Percentiles rank a stretch among this genome's conserved stretches.
These are phyloP conservation scores for Conus canariensis DNA, from an alignment of 2,888 invertebrate genomes.

Conservation along the genomic window DNA sequence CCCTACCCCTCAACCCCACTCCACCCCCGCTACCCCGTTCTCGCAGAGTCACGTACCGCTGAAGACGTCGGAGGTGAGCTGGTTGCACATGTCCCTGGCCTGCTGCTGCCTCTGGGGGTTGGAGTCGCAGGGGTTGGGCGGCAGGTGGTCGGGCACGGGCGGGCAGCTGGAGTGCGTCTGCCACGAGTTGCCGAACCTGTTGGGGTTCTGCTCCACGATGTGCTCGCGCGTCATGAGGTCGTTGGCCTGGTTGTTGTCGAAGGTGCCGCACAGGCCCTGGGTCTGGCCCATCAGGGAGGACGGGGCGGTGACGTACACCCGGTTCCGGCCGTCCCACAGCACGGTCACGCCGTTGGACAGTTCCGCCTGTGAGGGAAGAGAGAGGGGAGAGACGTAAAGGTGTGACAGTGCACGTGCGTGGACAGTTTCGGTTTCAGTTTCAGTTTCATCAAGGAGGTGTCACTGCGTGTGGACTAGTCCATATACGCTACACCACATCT, in stretches of 20 bases:
- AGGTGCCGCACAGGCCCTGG: constrained; percentile 74
- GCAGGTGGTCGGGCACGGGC: constrained; percentile 71
- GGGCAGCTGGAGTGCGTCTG: constrained; percentile 88
- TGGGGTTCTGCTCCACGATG: constrained; percentile 88
- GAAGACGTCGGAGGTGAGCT: constrained; percentile 86
- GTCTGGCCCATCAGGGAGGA: constrained; percentile 65
- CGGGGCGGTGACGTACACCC: constrained; percentile 71
- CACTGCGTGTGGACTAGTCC: too few species aligned
- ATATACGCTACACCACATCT: too few species aligned
- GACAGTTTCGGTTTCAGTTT: too few species aligned
- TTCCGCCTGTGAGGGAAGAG: constrained; percentile 81
- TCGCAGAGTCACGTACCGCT: constrained; percentile 56
- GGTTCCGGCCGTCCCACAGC: constrained; percentile 70
- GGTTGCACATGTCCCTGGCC: constrained; percentile 87
- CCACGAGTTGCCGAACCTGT: constrained; percentile 82
- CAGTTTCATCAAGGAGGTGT: too few species aligned
- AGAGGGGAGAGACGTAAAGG: neutral
- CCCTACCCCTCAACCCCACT: too few species aligned
- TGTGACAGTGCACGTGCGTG: neutral
- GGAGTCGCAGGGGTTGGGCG: constrained; percentile 68
- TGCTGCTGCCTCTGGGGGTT: constrained; percentile 71
- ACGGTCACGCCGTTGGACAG: constrained; percentile 82
- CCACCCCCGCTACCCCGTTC: too few species aligned
- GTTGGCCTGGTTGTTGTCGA: constrained; percentile 71
- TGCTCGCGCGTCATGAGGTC: constrained; percentile 82